These are phyloP conservation scores for Emmelina monodactyla DNA, from an alignment of 2,888 invertebrate genomes.

Conservation along the genomic window DNA sequence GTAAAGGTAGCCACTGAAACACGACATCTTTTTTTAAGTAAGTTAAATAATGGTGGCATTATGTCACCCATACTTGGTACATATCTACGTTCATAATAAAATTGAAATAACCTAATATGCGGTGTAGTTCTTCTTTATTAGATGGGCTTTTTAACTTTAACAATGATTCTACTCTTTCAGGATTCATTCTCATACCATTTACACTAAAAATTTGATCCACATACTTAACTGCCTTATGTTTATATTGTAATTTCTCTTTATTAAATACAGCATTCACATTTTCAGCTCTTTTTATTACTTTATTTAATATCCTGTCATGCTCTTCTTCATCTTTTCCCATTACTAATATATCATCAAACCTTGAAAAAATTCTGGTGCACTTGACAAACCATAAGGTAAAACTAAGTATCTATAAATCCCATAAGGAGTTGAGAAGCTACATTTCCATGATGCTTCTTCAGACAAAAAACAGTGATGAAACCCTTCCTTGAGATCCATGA, in stretches of 20 bases:
- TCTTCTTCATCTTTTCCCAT: constrained; percentile 5
- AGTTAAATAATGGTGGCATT: constrained; percentile 10
- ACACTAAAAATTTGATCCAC: constrained; percentile 11
- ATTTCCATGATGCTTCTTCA: constrained; percentile 12
- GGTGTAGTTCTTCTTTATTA: constrained; percentile 8
- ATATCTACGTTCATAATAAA: constrained; percentile 12
- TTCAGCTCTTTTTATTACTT: constrained; percentile 7
- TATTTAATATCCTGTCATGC: constrained; percentile 7
- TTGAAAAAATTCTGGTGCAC: constrained; percentile 13
- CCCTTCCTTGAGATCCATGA: constrained; percentile 13
- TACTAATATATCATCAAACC: constrained; percentile 8
- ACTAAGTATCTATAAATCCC: constrained; percentile 13
- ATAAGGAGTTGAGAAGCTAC: constrained; percentile 12
- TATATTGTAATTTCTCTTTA: constrained; percentile 14
- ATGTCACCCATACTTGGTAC: constrained; percentile 12
- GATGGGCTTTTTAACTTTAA: constrained; percentile 7
- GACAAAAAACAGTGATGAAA: constrained; percentile 11
- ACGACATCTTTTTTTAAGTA: constrained; percentile 11
- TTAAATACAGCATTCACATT: constrained; percentile 10
- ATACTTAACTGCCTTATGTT: constrained; percentile 12
- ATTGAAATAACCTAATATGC: constrained; percentile 12
- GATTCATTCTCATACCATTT: constrained; percentile 11
- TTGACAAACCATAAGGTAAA: constrained; percentile 11
- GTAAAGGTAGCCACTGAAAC: constrained; percentile 12
- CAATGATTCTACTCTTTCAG: constrained; percentile 10